Evolutionary conservation across 2,113 vertebrate species (phyloP).

Genomic region (Isichthys henryi): DNA sequence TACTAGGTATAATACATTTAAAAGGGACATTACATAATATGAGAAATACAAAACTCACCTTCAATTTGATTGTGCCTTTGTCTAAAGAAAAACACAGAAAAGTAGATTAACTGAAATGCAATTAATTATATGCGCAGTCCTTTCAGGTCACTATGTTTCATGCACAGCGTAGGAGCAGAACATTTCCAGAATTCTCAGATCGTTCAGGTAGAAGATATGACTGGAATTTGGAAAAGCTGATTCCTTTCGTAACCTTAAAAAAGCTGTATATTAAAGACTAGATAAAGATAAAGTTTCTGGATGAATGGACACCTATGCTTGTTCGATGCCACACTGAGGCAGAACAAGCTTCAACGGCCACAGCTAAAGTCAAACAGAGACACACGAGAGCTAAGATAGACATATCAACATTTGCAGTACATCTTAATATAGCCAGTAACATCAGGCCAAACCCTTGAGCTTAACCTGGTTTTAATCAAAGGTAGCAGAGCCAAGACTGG

Average conservation of each 20-base stretch:
- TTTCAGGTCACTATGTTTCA: neutral
- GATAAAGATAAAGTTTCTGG: neutral
- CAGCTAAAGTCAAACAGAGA: slow-evolving; percentile 39
- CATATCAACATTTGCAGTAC: slow-evolving; percentile 6
- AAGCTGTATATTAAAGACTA: neutral
- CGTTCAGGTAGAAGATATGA: slow-evolving; percentile 4
- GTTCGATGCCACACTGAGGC: slow-evolving; percentile 33
- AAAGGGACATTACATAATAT: neutral
- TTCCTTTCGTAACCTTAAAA: neutral
- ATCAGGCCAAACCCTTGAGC: slow-evolving; percentile 8
- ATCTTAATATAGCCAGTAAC: slow-evolving; percentile 19
- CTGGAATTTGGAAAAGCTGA: neutral
- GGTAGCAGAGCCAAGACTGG: slow-evolving; percentile 14
- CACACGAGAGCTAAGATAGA: slow-evolving; percentile 14
- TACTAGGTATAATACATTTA: neutral
- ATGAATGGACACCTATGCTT: slow-evolving; percentile 17
- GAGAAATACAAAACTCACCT: slow-evolving; percentile 62
- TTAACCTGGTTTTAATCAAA: slow-evolving; percentile 18
- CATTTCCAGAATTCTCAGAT: neutral
- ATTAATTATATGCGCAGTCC: neutral
- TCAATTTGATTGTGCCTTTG: slow-evolving; percentile 81
- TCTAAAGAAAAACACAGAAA: slow-evolving; percentile 47
- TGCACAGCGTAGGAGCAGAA: neutral
- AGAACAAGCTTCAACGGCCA: slow-evolving; percentile 27
- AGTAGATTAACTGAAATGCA: neutral